phyloP scores from a whole-genome alignment of 2,113 vertebrate genomes.

The Anseranas semipalmata region DNA sequence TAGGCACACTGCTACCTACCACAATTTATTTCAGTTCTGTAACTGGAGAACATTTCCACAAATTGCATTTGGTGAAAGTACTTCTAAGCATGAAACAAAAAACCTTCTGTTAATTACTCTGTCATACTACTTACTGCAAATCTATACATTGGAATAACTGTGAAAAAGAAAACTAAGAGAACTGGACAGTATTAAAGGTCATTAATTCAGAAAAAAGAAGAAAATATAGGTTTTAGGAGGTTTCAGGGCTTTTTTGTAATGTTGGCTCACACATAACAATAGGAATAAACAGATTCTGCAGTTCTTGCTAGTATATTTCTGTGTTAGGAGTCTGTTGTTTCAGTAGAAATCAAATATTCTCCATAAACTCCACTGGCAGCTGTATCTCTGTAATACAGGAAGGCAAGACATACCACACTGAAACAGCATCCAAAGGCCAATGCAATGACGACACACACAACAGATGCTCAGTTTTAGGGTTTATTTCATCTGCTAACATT shows the following conservation, averaged over 20 bases:
- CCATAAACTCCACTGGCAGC: neutral
- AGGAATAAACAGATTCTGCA: neutral
- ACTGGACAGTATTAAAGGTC: neutral
- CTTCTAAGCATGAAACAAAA: neutral
- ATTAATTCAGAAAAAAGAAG: neutral
- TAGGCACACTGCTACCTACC: neutral
- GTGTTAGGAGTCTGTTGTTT: neutral
- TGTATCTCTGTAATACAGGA: neutral
- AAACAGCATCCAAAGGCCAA: neutral
- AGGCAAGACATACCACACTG: neutral
- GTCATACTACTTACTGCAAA: neutral
- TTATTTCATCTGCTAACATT: constrained; percentile 81
- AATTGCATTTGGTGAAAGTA: neutral
- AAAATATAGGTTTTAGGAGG: neutral
- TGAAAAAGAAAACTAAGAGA: neutral
- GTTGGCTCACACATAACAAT: neutral
- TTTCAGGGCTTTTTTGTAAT: neutral
- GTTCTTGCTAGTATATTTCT: neutral
- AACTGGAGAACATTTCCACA: neutral
- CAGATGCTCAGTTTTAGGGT: constrained; percentile 53
- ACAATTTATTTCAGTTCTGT: neutral
- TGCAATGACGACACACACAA: constrained; percentile 37
- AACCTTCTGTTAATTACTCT: neutral
- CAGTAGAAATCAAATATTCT: neutral
- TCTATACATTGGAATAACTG: neutral